A percentile compares a stretch with the other conserved stretches of the same genome.
Conservation (phyloP, 2,113 vertebrate species). For the Zosterops lateralis region DNA sequence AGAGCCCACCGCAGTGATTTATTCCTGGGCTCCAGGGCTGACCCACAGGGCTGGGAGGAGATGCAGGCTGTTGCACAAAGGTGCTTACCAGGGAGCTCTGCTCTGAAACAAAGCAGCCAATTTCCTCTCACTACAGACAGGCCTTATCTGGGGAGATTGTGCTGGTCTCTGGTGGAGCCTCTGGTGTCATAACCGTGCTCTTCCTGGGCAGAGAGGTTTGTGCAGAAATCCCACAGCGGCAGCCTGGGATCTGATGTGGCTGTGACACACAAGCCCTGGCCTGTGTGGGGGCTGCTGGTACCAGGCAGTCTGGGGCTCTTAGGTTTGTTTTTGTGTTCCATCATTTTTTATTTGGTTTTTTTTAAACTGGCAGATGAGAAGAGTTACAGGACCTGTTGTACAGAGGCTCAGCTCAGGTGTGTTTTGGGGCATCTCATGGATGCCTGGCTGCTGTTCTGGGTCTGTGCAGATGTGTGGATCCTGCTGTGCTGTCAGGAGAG, state of each 20-base stretch:
- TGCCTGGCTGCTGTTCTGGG: not conserved
- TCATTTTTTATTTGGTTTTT: not conserved
- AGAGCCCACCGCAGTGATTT: not conserved
- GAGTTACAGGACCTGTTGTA: not conserved
- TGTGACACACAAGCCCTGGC: not conserved
- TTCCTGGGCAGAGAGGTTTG: constrained; percentile 20
- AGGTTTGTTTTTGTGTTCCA: not conserved
- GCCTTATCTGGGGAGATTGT: not conserved
- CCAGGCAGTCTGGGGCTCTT: not conserved
- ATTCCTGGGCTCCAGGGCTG: not conserved
- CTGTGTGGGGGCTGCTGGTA: not conserved
- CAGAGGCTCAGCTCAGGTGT: not conserved
- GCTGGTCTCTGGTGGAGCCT: not conserved
- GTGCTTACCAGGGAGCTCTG: not conserved
- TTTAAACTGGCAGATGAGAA: not conserved
- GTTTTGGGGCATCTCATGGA: fast-evolving
- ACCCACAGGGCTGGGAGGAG: not conserved
- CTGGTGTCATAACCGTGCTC: not conserved
- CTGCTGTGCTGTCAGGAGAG: not conserved
- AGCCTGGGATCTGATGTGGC: not conserved
- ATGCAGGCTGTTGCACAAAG: not conserved
- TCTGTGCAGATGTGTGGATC: not conserved
- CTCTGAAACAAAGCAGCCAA: not conserved
- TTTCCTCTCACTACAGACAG: not conserved
- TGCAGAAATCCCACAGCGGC: not conserved